Base-by-base conservation (phyloP, 2,797 vertebrate genomes). In the Myotis myotis region DNA sequence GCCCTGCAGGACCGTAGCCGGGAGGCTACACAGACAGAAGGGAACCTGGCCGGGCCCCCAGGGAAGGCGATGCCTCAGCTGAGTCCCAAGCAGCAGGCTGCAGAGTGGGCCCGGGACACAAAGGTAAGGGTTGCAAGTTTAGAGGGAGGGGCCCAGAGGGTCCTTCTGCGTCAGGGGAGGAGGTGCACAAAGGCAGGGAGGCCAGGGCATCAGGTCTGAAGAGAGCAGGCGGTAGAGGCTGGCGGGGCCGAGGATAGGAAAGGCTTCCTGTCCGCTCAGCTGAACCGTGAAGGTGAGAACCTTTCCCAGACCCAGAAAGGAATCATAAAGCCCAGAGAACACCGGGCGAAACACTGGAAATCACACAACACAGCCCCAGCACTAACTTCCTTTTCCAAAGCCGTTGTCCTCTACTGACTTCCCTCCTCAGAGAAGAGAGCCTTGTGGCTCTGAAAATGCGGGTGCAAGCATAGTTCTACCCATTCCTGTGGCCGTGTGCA, bases 1-100 rank as follows among this genome's bases (percentile, higher is more conserved):
- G 0, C 12, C 83, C 8, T 0, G 0, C 1, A 0, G 6, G 36
- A 41, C 8, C 10, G 28, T 5, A 6, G 83, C 1, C 1, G 6
- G 23, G 51, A 19, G 51, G 44, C 70, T 25, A 55, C 75, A 17
- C 9, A 55, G 38, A 44, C 25, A 49, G n/a, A 4, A 38, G 36
- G 55, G 15, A 57, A 72, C 12, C 2, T 33, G 23, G 38, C 23
- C 36, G 33, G 25, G 57, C 44, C n/a, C 41, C 17, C 33, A 33
- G 10, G 10, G 20, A 57, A 41, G 74, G 17, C 6, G 49, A 20
- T 17, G 9, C 68, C 60, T 36, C 36, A 28, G 8, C 5, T 6
- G 38, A 64, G n/a, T n/a, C 57, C 60, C 36, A 19, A 76, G 64
- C 89, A 89, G 9, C 10, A 71, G 64, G 70, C 81, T 38, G n/a